Percentiles rank a stretch among this genome's conserved stretches.
These are phyloP conservation scores for Leptinotarsa peninsularis DNA, from an alignment of 2,888 invertebrate species.

Conservation along the genomic window DNA sequence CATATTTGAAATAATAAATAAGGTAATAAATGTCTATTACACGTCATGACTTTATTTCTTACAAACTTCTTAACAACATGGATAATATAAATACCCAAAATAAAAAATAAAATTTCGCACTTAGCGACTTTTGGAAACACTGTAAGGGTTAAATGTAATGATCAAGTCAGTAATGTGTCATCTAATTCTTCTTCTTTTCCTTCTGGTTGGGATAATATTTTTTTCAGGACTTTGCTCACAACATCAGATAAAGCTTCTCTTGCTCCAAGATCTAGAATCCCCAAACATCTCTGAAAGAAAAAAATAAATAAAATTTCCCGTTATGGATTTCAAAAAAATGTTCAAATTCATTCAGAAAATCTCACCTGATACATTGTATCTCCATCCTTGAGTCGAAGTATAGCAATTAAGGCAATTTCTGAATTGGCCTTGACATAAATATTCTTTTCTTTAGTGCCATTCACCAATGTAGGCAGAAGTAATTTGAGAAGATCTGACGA, in stretches of 20 bases:
- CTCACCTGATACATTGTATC: slow-evolving; percentile 79
- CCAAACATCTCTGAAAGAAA: slow-evolving; percentile 75
- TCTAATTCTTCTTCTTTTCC: slow-evolving; percentile 93
- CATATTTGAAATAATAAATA: slow-evolving; percentile 7
- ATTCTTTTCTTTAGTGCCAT: slow-evolving; percentile 98
- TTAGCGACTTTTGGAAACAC: slow-evolving; percentile 27
- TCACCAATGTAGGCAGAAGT: slow-evolving; percentile 91
- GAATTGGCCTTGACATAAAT: slow-evolving; percentile 93
- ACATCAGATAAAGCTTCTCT: slow-evolving; percentile 90
- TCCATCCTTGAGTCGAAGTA: slow-evolving; percentile 83
- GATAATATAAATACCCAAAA: slow-evolving; percentile 21
- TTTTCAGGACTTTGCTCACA: slow-evolving; percentile 87
- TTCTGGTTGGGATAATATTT: slow-evolving; percentile 80
- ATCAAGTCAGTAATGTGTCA: slow-evolving; percentile 89
- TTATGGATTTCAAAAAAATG: slow-evolving; percentile 14
- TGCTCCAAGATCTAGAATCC: slow-evolving; percentile 86
- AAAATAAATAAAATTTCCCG: background rate
- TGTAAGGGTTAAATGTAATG: slow-evolving; percentile 34
- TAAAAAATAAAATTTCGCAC: slow-evolving; percentile 20
- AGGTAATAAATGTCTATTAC: slow-evolving; percentile 13
- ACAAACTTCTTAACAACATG: slow-evolving; percentile 13
- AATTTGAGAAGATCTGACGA: slow-evolving; percentile 79
- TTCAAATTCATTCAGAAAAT: background rate
- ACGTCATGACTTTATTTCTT: slow-evolving; percentile 16
- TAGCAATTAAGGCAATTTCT: slow-evolving; percentile 89